phyloP scores from a whole-genome alignment of 2,888 invertebrate genomes.

The Aphidius colemani region DNA sequence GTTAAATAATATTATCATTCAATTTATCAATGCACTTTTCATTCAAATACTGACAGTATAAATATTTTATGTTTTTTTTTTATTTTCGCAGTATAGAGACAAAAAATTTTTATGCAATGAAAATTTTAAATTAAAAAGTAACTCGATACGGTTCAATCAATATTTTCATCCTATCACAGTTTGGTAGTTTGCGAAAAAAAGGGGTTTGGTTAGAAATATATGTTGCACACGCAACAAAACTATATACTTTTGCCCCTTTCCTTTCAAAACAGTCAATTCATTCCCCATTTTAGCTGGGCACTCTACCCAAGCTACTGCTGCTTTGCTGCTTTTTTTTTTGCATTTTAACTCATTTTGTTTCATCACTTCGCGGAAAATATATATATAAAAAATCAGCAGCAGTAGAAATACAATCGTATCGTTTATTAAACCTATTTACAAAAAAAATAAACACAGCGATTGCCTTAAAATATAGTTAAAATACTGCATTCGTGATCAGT shows the following conservation, averaged over 20 bases:
- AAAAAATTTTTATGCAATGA: not conserved
- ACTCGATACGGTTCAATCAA: conserved; percentile 19
- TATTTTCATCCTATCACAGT: conserved; percentile 28
- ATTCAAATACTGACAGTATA: too few species aligned
- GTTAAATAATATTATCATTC: too few species aligned
- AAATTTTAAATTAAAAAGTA: conserved; percentile 13
- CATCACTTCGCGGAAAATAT: not conserved
- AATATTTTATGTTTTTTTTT: too few species aligned
- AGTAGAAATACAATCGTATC: conserved; percentile 21
- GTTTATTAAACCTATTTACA: conserved; percentile 14
- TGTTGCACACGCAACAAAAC: conserved; percentile 22
- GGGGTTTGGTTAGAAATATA: conserved; percentile 32
- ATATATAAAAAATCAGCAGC: not conserved
- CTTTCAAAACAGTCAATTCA: conserved; percentile 20
- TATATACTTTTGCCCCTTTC: conserved; percentile 11
- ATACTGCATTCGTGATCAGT: not conserved
- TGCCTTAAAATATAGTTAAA: not conserved
- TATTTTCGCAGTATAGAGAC: too few species aligned
- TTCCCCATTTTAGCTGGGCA: conserved; percentile 17
- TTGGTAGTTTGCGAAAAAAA: conserved; percentile 36
- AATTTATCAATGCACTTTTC: too few species aligned
- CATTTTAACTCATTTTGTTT: conserved; percentile 1
- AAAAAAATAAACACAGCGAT: not conserved
- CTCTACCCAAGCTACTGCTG: not conserved
- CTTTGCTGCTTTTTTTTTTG: not conserved